Evolutionary conservation across 2,888 invertebrate genomes (phyloP).

Genomic region (Formica aserva): DNA sequence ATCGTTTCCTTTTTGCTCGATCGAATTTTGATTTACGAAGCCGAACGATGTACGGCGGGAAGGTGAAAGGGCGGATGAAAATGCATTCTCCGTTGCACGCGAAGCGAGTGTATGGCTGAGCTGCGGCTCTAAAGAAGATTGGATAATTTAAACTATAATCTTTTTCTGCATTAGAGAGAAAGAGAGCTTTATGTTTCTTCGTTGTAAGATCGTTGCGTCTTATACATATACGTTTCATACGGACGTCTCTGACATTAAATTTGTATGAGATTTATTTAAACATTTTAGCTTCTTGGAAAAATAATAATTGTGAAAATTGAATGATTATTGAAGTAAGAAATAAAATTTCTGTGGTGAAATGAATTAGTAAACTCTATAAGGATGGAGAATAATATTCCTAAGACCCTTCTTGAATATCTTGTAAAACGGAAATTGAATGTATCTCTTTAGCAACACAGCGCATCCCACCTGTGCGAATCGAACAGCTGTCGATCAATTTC

Average conservation of each 20-base stretch:
- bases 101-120: background rate
- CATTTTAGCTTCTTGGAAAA: background rate
- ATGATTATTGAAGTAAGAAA: background rate
- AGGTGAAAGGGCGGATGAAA: slow-evolving; percentile 53
- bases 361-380: background rate
- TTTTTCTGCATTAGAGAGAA: slow-evolving; percentile 23
- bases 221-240: background rate
- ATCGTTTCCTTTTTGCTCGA: slow-evolving; percentile 32
- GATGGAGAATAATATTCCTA: slow-evolving; percentile 19
- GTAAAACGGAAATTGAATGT: slow-evolving; percentile 69
- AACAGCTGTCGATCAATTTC: slow-evolving; percentile 65
- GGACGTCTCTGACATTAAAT: background rate
- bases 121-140: slow-evolving; percentile 37
- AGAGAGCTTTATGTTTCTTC: background rate
- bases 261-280: background rate
- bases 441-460: slow-evolving; percentile 43
- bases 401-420: slow-evolving; percentile 31
- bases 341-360: background rate
- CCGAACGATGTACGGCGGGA: slow-evolving; percentile 32
- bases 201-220: background rate
- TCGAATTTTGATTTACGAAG: slow-evolving; percentile 58
- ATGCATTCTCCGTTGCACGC: slow-evolving; percentile 45
- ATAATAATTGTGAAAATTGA: background rate
- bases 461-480: slow-evolving; percentile 64
- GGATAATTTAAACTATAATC: slow-evolving; percentile 45